Evolutionary conservation across 1,140 invertebrate genomes (phyloP), one percentile per base, ranked within the genome.

Genomic region (Ceratosolen solmsi): DNA sequence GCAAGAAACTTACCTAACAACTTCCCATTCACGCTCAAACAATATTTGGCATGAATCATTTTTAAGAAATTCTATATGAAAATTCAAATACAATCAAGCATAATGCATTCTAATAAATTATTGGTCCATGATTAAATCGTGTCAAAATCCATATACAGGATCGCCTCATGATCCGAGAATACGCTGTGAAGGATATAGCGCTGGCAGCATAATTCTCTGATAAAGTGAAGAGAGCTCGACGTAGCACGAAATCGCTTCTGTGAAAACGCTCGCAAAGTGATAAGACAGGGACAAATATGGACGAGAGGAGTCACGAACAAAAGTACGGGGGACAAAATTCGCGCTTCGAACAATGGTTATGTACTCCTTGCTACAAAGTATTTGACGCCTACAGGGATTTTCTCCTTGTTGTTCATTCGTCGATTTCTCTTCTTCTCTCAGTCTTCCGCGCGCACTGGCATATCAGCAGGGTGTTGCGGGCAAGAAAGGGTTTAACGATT

Each of bases 401-500:
- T 73, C 68, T 70, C 60, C n/a, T 38, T 22, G 13, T 38, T n/a
- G 63, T 68, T 8, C 20, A 22, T 33, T 38, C 68, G 11, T 33
- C 63, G 17, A 0, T n/a, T 30, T 74, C 41, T 49, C 78, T 72
- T 36, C 36, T 33, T 46, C 54, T 73, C 79, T 41, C 36, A 36
- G 73, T 17, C 33, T 33, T 68, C 25, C 78, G 20, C 30, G 38
- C 56, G 20, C 27, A 7, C 46, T 49, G 20, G 65, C 80, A 65
- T 75, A 80, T 83, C 72, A 87, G 83, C 84, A 84, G 87, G 88
- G 89, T 90, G 89, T 89, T 90, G 90, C 84, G 87, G 75, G 88
- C 89, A 91, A 91, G 89, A 88, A 92, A 90, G 90, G 90, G 89
- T 90, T 92, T 92, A 91, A 91, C 91, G 91, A 92, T 92, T 92